Evolutionary conservation across 2,797 vertebrate species (phyloP).

Genomic region (Pseudotriccus pelzelni): DNA sequence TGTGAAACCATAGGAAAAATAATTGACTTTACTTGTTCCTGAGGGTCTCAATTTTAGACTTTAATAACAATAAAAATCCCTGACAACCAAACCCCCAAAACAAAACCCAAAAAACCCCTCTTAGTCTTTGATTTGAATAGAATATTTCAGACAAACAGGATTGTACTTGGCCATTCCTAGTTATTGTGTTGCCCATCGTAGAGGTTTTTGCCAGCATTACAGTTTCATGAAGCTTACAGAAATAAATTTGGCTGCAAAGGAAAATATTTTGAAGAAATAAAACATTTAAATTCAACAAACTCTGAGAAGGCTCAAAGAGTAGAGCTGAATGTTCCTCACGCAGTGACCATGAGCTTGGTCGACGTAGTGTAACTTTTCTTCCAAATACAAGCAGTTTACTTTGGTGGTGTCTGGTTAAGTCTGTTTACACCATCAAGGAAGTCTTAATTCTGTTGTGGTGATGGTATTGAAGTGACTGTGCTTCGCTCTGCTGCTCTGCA

Average conservation of each 20-base stretch:
- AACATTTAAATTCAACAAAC: fast-evolving
- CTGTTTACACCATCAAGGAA: not conserved
- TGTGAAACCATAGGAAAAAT: not conserved
- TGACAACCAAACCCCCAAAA: not conserved
- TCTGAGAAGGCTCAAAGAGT: not conserved
- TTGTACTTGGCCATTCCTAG: not conserved
- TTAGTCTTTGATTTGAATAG: not conserved
- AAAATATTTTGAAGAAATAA: not conserved
- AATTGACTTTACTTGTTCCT: not conserved
- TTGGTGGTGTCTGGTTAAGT: not conserved
- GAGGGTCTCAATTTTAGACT: not conserved
- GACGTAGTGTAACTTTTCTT: not conserved
- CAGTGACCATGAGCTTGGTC: not conserved
- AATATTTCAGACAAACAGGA: not conserved
- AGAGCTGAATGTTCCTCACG: not conserved
- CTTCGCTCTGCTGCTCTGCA: not conserved
- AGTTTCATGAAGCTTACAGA: not conserved
- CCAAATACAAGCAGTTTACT: not conserved
- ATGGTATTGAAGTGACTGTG: not conserved
- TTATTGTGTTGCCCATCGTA: not conserved
- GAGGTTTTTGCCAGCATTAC: not conserved
- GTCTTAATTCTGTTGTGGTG: not conserved
- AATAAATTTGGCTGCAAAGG: not conserved
- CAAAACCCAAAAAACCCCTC: fast-evolving
- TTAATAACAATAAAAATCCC: not conserved